phyloP scores from a whole-genome alignment of 2,113 vertebrate genomes.

The Pampusana beccarii region DNA sequence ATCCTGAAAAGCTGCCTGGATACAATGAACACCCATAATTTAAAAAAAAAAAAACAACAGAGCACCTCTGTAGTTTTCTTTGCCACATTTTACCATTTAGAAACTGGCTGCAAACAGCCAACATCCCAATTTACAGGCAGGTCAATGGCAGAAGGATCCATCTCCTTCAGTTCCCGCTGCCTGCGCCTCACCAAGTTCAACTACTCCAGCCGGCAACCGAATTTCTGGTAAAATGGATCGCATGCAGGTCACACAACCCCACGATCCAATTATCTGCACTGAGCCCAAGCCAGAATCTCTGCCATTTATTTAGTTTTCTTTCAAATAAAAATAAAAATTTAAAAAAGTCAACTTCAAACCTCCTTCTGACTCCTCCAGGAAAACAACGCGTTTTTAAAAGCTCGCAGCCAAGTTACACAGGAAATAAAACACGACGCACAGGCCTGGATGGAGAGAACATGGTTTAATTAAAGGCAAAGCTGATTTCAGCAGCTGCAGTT shows the following conservation, averaged over 20 bases:
- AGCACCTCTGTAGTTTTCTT: no score
- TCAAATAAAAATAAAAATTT: not conserved
- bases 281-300: not conserved
- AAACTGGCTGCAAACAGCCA: not conserved
- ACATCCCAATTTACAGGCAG: not conserved
- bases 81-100: no score
- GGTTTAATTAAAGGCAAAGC: conserved; percentile 92
- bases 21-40: no score
- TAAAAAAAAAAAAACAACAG: no score
- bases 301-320: not conserved
- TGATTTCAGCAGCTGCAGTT: conserved; percentile 89
- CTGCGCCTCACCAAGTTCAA: not conserved
- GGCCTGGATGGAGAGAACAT: conserved; percentile 84
- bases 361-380: not conserved
- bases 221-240: not conserved
- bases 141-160: not conserved
- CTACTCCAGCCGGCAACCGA: not conserved
- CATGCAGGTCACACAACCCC: not conserved
- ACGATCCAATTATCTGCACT: not conserved
- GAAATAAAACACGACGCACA: conserved; percentile 55
- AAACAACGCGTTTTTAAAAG: not conserved
- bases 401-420: not conserved
- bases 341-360: not conserved
- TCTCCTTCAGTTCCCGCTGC: not conserved
- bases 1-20: no score